These are phyloP conservation scores for Poeciliopsis turneri DNA, from an alignment of 2,797 vertebrate species.

Conservation along the genomic window DNA sequence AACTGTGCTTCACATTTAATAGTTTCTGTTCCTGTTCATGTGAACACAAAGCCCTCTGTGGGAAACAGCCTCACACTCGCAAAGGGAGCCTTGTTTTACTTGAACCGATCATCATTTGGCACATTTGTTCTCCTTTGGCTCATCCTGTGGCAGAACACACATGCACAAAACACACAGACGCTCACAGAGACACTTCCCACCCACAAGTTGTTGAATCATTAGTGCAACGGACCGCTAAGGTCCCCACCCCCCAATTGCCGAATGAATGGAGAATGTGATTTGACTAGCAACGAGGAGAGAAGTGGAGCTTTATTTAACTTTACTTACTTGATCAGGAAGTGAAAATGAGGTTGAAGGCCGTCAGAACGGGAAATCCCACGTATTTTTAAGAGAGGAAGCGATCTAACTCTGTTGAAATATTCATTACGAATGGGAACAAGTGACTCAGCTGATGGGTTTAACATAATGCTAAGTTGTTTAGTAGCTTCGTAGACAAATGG, in stretches of 20 bases:
- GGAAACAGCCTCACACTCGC: conserved; percentile 46
- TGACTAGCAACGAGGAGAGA: conserved; percentile 73
- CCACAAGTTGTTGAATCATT: conserved; percentile 62
- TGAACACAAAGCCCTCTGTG: conserved; percentile 46
- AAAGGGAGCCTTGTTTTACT: conserved; percentile 67
- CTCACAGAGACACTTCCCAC: conserved; percentile 33
- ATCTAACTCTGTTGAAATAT: conserved; percentile 48
- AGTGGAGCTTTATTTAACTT: conserved; percentile 63
- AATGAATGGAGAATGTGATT: conserved; percentile 72
- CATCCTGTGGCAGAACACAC: conserved; percentile 25
- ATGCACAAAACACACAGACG: conserved; percentile 22
- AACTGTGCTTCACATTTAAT: conserved; percentile 20
- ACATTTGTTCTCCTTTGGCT: conserved; percentile 61
- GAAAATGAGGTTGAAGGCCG: conserved; percentile 33
- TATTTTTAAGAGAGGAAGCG: conserved; percentile 40
- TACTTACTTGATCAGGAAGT: conserved; percentile 59
- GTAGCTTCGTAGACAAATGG: background rate
- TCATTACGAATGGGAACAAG: conserved; percentile 31
- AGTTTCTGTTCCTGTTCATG: conserved; percentile 36
- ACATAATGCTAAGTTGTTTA: background rate
- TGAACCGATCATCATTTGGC: conserved; percentile 60
- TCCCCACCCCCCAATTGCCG: conserved; percentile 34
- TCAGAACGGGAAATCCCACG: conserved; percentile 45
- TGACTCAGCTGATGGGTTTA: conserved; percentile 8
- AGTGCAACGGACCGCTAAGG: conserved; percentile 49